Conservation (phyloP, 2,888 invertebrate species). For the Diachrysia chrysitis region DNA sequence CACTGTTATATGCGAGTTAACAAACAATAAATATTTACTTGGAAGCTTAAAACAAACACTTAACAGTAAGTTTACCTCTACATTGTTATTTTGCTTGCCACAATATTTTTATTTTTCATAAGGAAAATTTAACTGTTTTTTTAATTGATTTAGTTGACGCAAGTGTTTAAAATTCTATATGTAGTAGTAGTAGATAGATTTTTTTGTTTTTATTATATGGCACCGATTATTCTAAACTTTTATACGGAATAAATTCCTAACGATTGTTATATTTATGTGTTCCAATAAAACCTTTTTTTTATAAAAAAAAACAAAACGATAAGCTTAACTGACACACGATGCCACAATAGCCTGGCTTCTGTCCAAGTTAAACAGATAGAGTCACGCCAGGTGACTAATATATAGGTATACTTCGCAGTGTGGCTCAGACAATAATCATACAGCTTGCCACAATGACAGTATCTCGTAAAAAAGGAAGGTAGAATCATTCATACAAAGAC, state of each 20-base stretch:
- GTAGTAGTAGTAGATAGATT: too few relatives aligned
- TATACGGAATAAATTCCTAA: too few relatives aligned
- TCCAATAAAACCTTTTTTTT: too few relatives aligned
- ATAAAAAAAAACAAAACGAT: not conserved
- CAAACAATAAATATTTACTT: not conserved
- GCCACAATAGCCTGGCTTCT: constrained; percentile 1
- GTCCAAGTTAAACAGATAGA: not conserved
- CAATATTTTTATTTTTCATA: not conserved
- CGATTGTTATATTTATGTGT: too few relatives aligned
- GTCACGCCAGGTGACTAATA: not conserved
- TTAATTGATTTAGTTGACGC: not conserved
- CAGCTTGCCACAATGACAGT: not conserved
- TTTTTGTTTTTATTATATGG: too few relatives aligned
- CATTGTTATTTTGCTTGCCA: not conserved
- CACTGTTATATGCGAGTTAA: not conserved
- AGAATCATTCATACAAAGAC: too few relatives aligned
- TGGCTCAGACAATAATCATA: not conserved
- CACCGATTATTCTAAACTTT: too few relatives aligned
- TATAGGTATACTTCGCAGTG: not conserved
- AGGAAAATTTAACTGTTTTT: not conserved
- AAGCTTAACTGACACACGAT: not conserved
- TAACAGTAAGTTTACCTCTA: too few relatives aligned
- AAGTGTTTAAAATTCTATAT: not conserved
- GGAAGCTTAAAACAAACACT: not conserved
- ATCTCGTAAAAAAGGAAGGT: too few relatives aligned